phyloP scores from a whole-genome alignment of 2,113 vertebrate species.

The Scophthalmus maximus region DNA sequence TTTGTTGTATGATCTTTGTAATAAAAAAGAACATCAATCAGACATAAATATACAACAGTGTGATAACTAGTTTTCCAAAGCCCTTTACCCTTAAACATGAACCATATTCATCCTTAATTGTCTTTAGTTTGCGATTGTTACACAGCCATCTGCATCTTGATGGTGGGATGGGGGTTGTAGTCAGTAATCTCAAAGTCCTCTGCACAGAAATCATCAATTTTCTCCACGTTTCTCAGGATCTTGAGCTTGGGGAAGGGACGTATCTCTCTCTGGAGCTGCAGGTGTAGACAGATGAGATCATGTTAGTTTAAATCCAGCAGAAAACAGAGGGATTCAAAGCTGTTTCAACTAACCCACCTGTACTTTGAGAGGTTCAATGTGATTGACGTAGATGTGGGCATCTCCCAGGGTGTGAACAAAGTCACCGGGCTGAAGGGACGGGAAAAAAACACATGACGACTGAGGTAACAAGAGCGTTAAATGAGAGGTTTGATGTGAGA shows the following conservation, averaged over 20 bases:
- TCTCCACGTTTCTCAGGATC: slow-evolving; percentile 89
- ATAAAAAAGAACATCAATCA: neutral
- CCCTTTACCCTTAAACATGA: neutral
- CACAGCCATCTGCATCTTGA: slow-evolving; percentile 98
- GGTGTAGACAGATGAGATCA: neutral
- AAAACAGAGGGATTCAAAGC: fast-evolving
- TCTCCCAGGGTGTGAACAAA: slow-evolving; percentile 97
- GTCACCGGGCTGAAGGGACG: slow-evolving; percentile 87
- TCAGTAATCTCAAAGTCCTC: slow-evolving; percentile 93
- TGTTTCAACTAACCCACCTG: slow-evolving; percentile 82
- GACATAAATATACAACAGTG: neutral
- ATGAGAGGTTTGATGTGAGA: too few relatives aligned
- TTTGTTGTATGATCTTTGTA: too few relatives aligned
- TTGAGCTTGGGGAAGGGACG: slow-evolving; percentile 93
- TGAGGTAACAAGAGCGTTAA: too few relatives aligned
- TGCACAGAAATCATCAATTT: slow-evolving; percentile 88
- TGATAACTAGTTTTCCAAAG: neutral
- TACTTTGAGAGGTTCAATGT: slow-evolving; percentile 90
- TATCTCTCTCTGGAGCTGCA: slow-evolving; percentile 92
- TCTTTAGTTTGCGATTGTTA: slow-evolving; percentile 55
- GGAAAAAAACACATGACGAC: neutral
- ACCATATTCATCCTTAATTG: neutral
- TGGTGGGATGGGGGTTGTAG: slow-evolving; percentile 92
- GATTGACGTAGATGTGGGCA: slow-evolving; percentile 94
- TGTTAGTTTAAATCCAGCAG: neutral